These are phyloP conservation scores for Loris lydekkerianus DNA, from an alignment of 2,797 vertebrate species.

Conservation along the genomic window DNA sequence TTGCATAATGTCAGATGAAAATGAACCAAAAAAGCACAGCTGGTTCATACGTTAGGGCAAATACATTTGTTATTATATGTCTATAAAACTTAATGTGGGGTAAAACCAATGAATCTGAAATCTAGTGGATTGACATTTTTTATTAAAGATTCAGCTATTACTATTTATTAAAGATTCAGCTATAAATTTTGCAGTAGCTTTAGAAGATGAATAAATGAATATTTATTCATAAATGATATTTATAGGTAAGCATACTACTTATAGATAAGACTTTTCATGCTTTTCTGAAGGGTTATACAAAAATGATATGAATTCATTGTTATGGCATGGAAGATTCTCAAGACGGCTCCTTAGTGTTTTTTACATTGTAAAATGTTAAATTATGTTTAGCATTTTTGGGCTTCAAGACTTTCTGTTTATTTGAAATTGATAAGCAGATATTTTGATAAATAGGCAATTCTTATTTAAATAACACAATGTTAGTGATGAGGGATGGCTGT, in stretches of 20 bases:
- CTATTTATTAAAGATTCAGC: slow-evolving; percentile 30
- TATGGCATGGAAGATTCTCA: neutral
- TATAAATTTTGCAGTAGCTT: neutral
- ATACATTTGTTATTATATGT: slow-evolving; percentile 12
- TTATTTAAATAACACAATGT: neutral
- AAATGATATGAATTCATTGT: neutral
- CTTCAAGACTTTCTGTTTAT: slow-evolving; percentile 35
- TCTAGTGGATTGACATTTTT: neutral
- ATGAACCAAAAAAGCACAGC: neutral
- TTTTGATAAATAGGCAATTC: slow-evolving; percentile 6
- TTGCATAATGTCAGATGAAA: slow-evolving; percentile 24
- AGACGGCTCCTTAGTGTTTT: neutral
- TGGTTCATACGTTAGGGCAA: slow-evolving; percentile 38
- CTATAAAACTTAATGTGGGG: slow-evolving; percentile 13
- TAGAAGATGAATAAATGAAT: slow-evolving; percentile 34
- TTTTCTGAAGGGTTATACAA: neutral
- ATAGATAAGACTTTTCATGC: neutral
- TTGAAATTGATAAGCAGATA: slow-evolving; percentile 23
- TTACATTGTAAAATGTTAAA: slow-evolving; percentile 21
- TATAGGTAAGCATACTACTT: neutral
- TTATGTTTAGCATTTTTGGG: neutral
- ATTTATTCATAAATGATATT: neutral
- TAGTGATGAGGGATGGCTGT: neutral
- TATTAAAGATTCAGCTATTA: neutral
- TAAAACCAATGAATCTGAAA: slow-evolving; percentile 41